Conservation (phyloP, 2,888 invertebrate species). For the Lamellibrachia columna region DNA sequence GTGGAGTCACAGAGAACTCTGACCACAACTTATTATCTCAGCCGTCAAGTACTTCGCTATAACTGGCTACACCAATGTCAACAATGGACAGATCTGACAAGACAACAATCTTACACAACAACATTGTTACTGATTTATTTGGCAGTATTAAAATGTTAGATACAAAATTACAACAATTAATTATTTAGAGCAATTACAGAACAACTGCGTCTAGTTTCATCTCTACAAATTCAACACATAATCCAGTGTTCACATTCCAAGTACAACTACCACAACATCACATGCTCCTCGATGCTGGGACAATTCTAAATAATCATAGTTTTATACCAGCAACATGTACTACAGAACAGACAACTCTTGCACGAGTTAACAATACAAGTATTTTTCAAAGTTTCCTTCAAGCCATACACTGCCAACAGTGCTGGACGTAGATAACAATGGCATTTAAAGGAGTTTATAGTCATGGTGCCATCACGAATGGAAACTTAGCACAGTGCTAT, state of each 20-base stretch:
- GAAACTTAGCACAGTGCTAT: neutral
- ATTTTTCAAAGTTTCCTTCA: neutral
- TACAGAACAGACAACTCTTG: neutral
- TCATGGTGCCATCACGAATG: neutral
- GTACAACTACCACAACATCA: neutral
- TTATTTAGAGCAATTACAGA: slow-evolving; percentile 1
- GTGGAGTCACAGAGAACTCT: no score
- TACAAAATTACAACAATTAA: slow-evolving; percentile 1
- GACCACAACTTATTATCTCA: no score
- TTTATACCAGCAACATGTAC: neutral
- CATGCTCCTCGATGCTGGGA: neutral
- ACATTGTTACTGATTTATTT: slow-evolving; percentile 5
- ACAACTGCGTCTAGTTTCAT: neutral
- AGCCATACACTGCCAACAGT: neutral
- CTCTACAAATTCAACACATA: neutral
- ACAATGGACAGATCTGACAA: neutral
- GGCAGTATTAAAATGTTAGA: neutral
- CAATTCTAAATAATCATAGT: neutral
- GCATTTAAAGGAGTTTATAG: neutral
- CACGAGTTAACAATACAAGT: neutral
- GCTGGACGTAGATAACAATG: neutral
- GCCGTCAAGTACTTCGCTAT: no score
- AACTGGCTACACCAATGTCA: no score
- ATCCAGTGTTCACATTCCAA: neutral
- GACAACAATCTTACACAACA: neutral